A percentile compares a stretch with the other conserved stretches of the same genome.
Conservation (phyloP, 1,140 invertebrate genomes). For the Atta colombica region DNA sequence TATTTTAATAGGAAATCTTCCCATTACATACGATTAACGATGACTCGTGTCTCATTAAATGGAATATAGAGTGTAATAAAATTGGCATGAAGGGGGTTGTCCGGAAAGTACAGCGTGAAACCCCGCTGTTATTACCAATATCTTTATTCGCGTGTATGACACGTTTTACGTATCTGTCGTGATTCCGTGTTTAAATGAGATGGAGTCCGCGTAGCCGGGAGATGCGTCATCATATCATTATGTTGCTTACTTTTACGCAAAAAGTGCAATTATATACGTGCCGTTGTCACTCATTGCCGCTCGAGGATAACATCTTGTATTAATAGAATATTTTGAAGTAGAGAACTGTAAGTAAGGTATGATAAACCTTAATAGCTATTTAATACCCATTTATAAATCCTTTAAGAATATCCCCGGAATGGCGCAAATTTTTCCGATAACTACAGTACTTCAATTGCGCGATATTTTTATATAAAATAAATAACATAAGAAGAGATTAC, state of each 20-base stretch:
- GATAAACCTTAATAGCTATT: slow-evolving; percentile 14
- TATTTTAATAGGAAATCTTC: slow-evolving; percentile 26
- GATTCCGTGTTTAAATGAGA: slow-evolving; percentile 25
- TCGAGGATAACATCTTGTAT: slow-evolving; percentile 23
- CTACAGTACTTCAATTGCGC: too few species aligned
- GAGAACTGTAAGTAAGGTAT: slow-evolving; percentile 13
- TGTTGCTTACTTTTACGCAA: slow-evolving; percentile 14
- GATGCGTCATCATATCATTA: slow-evolving; percentile 5
- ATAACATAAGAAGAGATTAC: not conserved
- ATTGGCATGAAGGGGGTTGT: slow-evolving; percentile 1
- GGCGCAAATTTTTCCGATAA: not conserved
- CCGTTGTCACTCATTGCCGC: slow-evolving; percentile 15
- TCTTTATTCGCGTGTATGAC: slow-evolving; percentile 9
- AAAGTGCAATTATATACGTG: slow-evolving; percentile 10
- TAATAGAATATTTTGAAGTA: slow-evolving; percentile 6
- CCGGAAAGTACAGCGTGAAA: not conserved
- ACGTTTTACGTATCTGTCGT: not conserved
- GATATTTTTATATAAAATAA: not conserved
- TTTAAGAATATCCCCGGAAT: not conserved
- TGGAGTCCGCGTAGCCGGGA: not conserved
- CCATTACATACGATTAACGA: slow-evolving; percentile 22
- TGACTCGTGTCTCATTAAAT: slow-evolving; percentile 17
- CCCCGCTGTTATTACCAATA: slow-evolving; percentile 14
- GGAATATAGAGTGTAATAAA: slow-evolving; percentile 32
- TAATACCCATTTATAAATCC: slow-evolving; percentile 3